Evolutionary conservation across 2,113 vertebrate species (phyloP), one percentile per base, ranked within the genome.

Genomic region (Notiomystis cincta): DNA sequence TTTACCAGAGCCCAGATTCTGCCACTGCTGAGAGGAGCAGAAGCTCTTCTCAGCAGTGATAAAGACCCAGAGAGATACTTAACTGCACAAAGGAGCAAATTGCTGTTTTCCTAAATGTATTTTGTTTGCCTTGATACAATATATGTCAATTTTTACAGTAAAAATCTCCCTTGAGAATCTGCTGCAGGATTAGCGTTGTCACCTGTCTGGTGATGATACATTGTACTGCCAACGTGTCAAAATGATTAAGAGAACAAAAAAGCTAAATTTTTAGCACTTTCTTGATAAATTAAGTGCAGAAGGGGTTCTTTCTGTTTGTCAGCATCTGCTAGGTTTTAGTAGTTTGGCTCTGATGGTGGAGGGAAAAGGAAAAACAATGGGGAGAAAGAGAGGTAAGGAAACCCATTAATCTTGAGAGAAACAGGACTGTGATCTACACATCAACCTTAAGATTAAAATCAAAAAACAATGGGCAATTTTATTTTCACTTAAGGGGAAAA

Each of bases 161-260:
- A 95, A 95, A 93, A 58, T 94, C 89, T 95, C 96, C 79, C 80
- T 48, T 51, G 94, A 97, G 94, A 89, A 87, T 45, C 44, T 90
- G 82, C 76, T 84, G 84, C 40, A 89, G 90, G 82, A 97, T 95
- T 96, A 96, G 82, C 89, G 91, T 78, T 97, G 96, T 96, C 96
- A 97, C 91, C 78, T 91, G 53, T 94, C 96, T 93, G n/a, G 78
- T 53, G 78, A 94, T 78, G 82, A 95, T 58, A 86, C 53, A 82
- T 82, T 2, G 7, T 88, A 93, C 75, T 96, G 93, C 91, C 95
- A 97, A 42, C 72, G 81, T 96, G 92, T 96, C 95, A 97, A 95
- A 94, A 97, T 90, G 90, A 97, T 96, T 73, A 96, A 94, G 75
- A 80, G 90, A 89, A 56, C 54, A 82, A 93, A 93, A 96, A 93